Conservation (phyloP, 2,113 vertebrate species). For the Periophthalmodon schlosseri region DNA sequence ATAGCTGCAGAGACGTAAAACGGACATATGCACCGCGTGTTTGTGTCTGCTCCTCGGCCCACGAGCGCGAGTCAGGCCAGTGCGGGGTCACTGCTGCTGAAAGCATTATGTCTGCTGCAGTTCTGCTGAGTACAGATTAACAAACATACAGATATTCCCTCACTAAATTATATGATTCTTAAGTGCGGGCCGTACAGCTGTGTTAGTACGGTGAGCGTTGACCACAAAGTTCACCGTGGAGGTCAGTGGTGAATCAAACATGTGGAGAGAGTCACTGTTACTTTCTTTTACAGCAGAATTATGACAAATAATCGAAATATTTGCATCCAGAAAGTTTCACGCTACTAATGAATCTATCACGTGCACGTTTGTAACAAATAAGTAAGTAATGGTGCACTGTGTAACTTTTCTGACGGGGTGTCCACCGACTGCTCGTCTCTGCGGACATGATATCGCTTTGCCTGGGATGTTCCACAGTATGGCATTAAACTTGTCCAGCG, state of each 20-base stretch:
- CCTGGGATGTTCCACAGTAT: no score
- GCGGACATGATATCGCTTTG: no score
- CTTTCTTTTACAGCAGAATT: no score
- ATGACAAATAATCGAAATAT: no score
- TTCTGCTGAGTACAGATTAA: slow-evolving; percentile 25
- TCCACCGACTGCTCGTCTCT: no score
- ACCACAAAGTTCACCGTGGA: slow-evolving; percentile 21
- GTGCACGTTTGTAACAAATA: no score
- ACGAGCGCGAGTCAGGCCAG: neutral
- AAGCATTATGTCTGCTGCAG: slow-evolving; percentile 43
- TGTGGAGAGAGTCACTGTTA: no score
- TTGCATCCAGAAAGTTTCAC: no score
- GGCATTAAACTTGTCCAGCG: no score
- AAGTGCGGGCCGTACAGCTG: slow-evolving; percentile 34
- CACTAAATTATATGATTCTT: slow-evolving; percentile 44
- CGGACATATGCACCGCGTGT: slow-evolving; percentile 9
- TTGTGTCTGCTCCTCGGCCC: slow-evolving; percentile 39
- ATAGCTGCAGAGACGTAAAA: slow-evolving; percentile 22
- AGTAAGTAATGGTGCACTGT: no score
- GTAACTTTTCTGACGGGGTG: no score
- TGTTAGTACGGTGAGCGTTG: slow-evolving; percentile 28
- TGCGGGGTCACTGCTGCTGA: slow-evolving; percentile 35
- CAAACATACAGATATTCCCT: slow-evolving; percentile 46
- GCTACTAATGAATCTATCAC: no score
- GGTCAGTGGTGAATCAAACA: neutral